Conservation (phyloP, 2,888 invertebrate genomes). For the Catocala fraxini region DNA sequence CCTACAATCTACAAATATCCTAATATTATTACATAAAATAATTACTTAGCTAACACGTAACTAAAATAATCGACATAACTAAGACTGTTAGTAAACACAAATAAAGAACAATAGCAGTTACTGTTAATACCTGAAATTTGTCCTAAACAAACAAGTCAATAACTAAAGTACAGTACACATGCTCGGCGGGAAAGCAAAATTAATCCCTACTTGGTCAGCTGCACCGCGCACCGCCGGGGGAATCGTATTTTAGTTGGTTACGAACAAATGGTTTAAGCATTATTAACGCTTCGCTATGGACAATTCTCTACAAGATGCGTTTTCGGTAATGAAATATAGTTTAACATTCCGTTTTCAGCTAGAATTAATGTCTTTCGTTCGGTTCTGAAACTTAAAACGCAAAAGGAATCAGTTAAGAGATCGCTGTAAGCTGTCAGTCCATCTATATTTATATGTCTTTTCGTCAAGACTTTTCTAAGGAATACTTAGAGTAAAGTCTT, state of each 20-base stretch:
- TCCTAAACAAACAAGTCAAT: constrained; percentile 43
- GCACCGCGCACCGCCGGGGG: too few species aligned
- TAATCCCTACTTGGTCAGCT: constrained; percentile 18
- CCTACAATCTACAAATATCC: background rate
- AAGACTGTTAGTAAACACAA: constrained; percentile 22
- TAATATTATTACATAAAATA: background rate
- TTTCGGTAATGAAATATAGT: too few species aligned
- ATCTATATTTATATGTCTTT: background rate
- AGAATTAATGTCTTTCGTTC: too few species aligned
- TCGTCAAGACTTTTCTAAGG: too few species aligned
- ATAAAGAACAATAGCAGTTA: constrained; percentile 19
- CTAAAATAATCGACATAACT: constrained; percentile 12
- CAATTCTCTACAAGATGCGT: too few species aligned
- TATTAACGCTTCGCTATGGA: background rate
- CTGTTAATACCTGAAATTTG: constrained; percentile 26
- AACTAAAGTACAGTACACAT: constrained; percentile 18
- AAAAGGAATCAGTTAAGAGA: too few species aligned
- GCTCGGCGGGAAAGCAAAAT: constrained; percentile 8
- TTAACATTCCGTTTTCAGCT: too few species aligned
- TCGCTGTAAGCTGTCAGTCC: background rate
- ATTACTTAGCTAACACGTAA: background rate
- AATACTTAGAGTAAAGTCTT: too few species aligned
- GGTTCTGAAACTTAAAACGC: too few species aligned
- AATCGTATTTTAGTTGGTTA: constrained; percentile 2
- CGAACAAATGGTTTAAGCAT: constrained; percentile 8